A percentile compares a stretch with the other conserved stretches of the same genome.
Evolutionary conservation across 2,888 invertebrate genomes (phyloP).

Genomic region (Mythimna impura): DNA sequence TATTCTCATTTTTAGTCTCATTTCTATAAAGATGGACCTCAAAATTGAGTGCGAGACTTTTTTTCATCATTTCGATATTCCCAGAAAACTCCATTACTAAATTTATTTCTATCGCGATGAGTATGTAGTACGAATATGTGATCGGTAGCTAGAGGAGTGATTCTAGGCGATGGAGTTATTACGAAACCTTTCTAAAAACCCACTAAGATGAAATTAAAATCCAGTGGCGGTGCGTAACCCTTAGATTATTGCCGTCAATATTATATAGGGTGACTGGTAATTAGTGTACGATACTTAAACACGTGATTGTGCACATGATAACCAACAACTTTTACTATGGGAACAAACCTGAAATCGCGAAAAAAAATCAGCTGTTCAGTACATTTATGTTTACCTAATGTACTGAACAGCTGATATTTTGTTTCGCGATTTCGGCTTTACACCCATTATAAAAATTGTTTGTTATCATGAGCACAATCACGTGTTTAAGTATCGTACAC

Average conservation of each 20-base stretch:
- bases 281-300: no score
- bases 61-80: conserved; percentile 3
- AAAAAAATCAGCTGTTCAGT: no score
- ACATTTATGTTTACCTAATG: no score
- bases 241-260: not conserved
- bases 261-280: no score
- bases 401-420: no score
- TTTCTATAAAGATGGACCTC: not conserved
- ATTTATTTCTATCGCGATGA: not conserved
- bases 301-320: no score
- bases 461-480: no score
- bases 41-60: not conserved
- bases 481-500: no score
- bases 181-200: not conserved
- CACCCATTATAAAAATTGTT: no score
- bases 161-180: conserved; percentile 53
- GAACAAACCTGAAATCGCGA: no score
- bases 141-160: conserved; percentile 28
- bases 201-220: conserved; percentile 15
- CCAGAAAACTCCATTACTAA: conserved; percentile 8
- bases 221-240: conserved; percentile 19
- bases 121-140: conserved; percentile 43
- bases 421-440: no score
- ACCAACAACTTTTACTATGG: no score
- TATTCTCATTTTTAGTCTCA: not conserved